A percentile compares a stretch with the other conserved stretches of the same genome.
phyloP scores from a whole-genome alignment of 92 coral and sea anemone genomes.

The Metridium senile region DNA sequence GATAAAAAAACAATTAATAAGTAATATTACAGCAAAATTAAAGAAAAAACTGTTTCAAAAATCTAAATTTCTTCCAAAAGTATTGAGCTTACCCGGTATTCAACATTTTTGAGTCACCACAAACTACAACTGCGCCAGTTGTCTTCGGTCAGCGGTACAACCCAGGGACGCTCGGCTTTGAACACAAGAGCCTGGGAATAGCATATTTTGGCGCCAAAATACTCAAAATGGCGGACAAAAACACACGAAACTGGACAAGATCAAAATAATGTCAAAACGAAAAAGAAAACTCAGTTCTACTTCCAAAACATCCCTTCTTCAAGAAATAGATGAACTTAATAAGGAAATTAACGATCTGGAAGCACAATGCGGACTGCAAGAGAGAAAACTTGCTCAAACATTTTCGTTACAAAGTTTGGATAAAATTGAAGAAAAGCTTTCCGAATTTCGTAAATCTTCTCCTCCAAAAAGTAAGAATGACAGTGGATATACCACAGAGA shows the following conservation, averaged over 20 bases:
- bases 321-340: constrained; percentile 63
- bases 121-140: too few relatives aligned
- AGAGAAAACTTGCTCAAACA: constrained; percentile 19
- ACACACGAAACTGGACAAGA: neutral
- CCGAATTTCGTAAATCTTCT: constrained; percentile 22
- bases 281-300: constrained; percentile 33
- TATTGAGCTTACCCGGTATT: constrained; percentile 82
- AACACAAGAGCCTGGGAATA: constrained; percentile 20
- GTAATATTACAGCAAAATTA: neutral
- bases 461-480: constrained; percentile 23
- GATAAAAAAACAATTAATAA: neutral
- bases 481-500: constrained; percentile 30
- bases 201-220: constrained; percentile 48
- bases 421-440: constrained; percentile 3
- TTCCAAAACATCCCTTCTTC: constrained; percentile 48
- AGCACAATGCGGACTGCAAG: constrained; percentile 43
- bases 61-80: too few relatives aligned
- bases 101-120: constrained; percentile 32
- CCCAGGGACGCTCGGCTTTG: too few relatives aligned
- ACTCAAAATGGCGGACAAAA: constrained; percentile 72
- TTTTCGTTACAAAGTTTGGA: constrained; percentile 17
- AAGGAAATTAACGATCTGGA: constrained; percentile 65
- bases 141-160: too few relatives aligned
- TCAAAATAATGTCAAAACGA: constrained; percentile 39
- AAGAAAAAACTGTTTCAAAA: too few relatives aligned